Evolutionary conservation across 2,888 invertebrate species (phyloP), one percentile per base, ranked within the genome.

Genomic region (Cephalotes varians): DNA sequence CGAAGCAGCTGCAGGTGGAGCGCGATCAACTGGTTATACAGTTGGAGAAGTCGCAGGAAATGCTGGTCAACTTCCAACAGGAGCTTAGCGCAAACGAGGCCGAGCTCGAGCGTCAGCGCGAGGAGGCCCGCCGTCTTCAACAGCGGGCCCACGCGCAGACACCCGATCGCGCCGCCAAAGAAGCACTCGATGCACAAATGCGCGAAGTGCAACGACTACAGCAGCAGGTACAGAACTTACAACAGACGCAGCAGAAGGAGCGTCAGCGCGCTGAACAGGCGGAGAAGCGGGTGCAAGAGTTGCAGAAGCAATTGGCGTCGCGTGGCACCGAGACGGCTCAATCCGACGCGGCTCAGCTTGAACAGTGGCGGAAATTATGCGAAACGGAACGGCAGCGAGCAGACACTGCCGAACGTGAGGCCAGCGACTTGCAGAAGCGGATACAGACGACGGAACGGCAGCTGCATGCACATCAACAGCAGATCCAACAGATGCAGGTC

Each of bases 61-160:
- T 98, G 96, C 95, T 98, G 82, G 97, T 98, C 95, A 98, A 98
- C 95, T 98, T 98, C 97, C 98, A 98, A 94, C 97, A 98, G 93
- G 98, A 98, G 93, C 94, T 98, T 72, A 98, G 98, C 88, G 96
- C 97, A 88, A 97, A 97, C 89, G 98, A 98, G 95, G 96, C 97
- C 60, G 98, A 98, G 93, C 95, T 98, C 85, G 98, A 98, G 92
- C 96, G 97, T 92, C 97, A 97, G 91, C 96, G 97, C 82, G 97
- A 97, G 88, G 98, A 98, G 94, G 96, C 97, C 1, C 96, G 97
- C 72, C 96, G 97, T 91, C 94, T 98, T 90, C 97, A 95, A 86
- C 95, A 93, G 85, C 96, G 97, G 91, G 96, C 97, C 89, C 96
- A 97, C 95, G 95, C 96, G 1, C 97, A 97, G 93, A 97, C 97